Evolutionary conservation across 2,888 invertebrate genomes (phyloP), one percentile per base, ranked within the genome.

Genomic region (Andrena chrysosceles): DNA sequence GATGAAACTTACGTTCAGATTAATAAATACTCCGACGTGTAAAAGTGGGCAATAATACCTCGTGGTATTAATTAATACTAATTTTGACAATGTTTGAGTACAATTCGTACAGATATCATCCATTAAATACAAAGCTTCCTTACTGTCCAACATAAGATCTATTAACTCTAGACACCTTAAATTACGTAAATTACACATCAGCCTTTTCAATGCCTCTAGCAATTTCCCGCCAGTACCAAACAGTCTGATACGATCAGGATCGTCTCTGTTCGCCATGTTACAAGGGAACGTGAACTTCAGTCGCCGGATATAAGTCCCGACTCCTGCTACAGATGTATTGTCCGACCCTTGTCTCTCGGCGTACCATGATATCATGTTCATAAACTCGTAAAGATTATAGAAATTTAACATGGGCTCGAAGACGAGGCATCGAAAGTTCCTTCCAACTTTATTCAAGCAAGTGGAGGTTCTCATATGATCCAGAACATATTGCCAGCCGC

Each of bases 301-400:
- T 8, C 95, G 95, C 42, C 95, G 94, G 76, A 97, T 95, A 64
- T 95, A 95, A 0, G 93, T 93, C 0, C 96, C 96, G 69, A 96
- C 94, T 6, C 95, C 96, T 6, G 92, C 90, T 2, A 92, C 91
- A 0, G 91, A 88, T 0, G 90, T 90, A 70, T 92, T 92, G 16
- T 93, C 92, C 0, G 84, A 87, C 0, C 91, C 92, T 59, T 94
- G 93, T 62, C 84, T 90, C 87, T 96, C 96, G 0, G 96, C 95
- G 90, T 96, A 97, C 95, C 96, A 96, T 0, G 96, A 96, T n/a
- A 97, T 92, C 94, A 97, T 96, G 77, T 97, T 96, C 96, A 98
- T 97, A 91, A 98, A 98, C 92, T 97, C 97, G 92, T 96, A 97
- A 59, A 98, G 95, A 92, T 97, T 97, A 93, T 97, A 96, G 89